Evolutionary conservation across 2,113 vertebrate species (phyloP).

Genomic region (Lagopus leucura): DNA sequence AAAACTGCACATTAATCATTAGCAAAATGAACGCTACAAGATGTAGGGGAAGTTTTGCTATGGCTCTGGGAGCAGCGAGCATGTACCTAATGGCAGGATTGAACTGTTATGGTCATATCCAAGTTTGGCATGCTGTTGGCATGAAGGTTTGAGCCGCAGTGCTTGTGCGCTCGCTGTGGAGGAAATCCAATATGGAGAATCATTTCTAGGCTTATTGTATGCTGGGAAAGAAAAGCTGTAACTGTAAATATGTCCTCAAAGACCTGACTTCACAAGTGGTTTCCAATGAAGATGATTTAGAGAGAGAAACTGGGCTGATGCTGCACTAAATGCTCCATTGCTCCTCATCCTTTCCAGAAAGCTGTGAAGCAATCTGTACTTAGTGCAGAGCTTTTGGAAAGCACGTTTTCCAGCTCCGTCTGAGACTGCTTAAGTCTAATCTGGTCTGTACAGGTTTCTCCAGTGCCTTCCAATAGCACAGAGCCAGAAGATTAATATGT

Average conservation of each 20-base stretch:
- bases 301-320: background rate
- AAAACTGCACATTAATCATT: constrained; percentile 22
- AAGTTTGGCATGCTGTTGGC: background rate
- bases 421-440: background rate
- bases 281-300: background rate
- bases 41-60: background rate
- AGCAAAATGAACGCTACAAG: background rate
- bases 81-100: background rate
- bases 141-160: background rate
- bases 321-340: background rate
- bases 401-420: background rate
- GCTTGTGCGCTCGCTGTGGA: background rate
- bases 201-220: background rate
- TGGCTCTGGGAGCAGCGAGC: background rate
- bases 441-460: background rate
- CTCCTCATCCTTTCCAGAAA: background rate
- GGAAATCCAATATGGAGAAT: background rate
- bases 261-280: background rate
- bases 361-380: background rate
- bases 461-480: background rate
- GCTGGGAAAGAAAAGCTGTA: background rate
- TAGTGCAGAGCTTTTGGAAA: background rate
- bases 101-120: constrained; percentile 18
- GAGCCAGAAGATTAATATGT: background rate
- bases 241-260: background rate